Percentiles rank a stretch among this genome's conserved stretches.
phyloP scores from a whole-genome alignment of 2,888 invertebrate genomes.

The Tenthredo mesomela region DNA sequence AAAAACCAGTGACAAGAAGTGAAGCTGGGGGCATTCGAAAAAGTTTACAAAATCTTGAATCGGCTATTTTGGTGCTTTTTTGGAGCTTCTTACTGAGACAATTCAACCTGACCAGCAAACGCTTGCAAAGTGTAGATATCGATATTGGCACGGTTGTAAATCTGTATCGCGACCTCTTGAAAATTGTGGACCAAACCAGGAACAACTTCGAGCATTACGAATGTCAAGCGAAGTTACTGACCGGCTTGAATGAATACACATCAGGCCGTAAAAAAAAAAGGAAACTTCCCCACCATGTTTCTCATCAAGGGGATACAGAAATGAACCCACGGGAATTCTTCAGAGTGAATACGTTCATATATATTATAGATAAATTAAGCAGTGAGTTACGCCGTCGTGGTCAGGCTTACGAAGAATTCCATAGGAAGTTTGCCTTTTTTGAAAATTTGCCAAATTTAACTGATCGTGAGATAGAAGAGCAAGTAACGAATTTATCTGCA shows the following conservation, averaged over 20 bases:
- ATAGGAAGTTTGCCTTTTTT: slow-evolving; percentile 36
- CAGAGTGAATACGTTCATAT: slow-evolving; percentile 5
- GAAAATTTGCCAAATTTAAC: neutral
- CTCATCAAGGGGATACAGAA: neutral
- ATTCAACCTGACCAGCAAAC: slow-evolving; percentile 53
- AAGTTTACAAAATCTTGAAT: slow-evolving; percentile 46
- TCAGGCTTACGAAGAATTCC: neutral
- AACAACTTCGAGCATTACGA: slow-evolving; percentile 39
- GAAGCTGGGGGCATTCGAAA: slow-evolving; percentile 42
- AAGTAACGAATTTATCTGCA: neutral
- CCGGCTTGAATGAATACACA: neutral
- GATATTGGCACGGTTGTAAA: slow-evolving; percentile 29
- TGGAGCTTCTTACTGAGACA: slow-evolving; percentile 51
- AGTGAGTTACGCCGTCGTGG: slow-evolving; percentile 7
- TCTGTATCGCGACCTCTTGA: slow-evolving; percentile 24
- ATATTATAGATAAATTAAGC: slow-evolving; percentile 7
- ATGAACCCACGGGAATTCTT: slow-evolving; percentile 12
- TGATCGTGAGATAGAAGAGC: neutral
- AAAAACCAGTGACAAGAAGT: slow-evolving; percentile 20
- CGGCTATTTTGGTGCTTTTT: slow-evolving; percentile 51
- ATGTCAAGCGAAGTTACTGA: slow-evolving; percentile 23
- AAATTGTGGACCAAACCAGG: slow-evolving; percentile 30
- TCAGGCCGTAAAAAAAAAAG: neutral
- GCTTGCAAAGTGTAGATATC: slow-evolving; percentile 50
- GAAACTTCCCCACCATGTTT: neutral